Percentiles rank a stretch among this genome's conserved stretches.
Evolutionary conservation across 2,888 invertebrate species (phyloP).

Genomic region (Leuctra nigra): DNA sequence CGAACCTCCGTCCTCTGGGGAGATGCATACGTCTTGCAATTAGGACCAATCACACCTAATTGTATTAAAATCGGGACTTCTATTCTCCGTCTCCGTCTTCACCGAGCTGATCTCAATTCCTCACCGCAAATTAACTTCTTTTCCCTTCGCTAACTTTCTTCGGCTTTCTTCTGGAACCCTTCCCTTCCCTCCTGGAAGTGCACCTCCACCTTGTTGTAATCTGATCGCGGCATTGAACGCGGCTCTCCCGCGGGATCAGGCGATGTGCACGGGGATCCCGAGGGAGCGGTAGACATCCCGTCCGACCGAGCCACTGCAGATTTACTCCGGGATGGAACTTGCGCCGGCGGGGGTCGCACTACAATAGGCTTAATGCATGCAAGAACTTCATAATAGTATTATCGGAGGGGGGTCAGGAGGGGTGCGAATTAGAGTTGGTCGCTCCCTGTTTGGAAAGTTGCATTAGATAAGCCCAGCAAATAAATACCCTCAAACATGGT

Average conservation of each 20-base stretch:
- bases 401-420: conserved; percentile 10
- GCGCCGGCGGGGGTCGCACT: neutral
- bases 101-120: conserved; percentile 12
- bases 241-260: neutral
- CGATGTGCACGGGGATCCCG: neutral
- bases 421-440: conserved; percentile 8
- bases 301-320: conserved; percentile 3
- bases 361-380: conserved; percentile 17
- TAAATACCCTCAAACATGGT: neutral
- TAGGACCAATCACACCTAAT: conserved; percentile 13
- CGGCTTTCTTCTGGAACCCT: conserved; percentile 7
- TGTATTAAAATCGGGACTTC: conserved; percentile 16
- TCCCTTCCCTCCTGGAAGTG: neutral
- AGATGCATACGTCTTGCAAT: neutral
- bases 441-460: conserved; percentile 7
- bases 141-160: conserved; percentile 11
- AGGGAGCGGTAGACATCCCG: neutral
- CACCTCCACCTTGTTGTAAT: conserved; percentile 11
- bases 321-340: neutral
- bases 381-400: conserved; percentile 16
- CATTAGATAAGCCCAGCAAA: conserved; percentile 3
- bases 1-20: neutral
- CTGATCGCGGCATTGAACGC: conserved; percentile 5
- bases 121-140: conserved; percentile 9
- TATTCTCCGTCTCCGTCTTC: neutral